Conservation (phyloP, 2,797 vertebrate genomes). For the Sparus aurata region DNA sequence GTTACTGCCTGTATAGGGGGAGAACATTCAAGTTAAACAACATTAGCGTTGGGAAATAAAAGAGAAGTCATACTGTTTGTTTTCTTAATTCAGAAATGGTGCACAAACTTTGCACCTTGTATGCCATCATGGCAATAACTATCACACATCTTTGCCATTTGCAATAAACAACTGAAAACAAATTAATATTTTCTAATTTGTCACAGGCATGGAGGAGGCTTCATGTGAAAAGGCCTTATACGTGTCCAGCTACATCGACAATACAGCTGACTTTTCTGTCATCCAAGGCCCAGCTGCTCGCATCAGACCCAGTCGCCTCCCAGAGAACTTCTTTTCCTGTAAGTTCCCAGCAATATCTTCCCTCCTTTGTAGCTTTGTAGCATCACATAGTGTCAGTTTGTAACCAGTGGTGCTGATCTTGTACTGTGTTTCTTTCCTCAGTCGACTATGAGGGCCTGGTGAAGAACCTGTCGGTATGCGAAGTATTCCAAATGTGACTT, state of each 20-base stretch:
- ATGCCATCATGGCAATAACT: neutral
- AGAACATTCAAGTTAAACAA: neutral
- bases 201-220: conserved; percentile 94
- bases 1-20: neutral
- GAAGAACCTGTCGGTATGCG: conserved; percentile 94
- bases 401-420: conserved; percentile 7
- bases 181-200: neutral
- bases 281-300: conserved; percentile 92
- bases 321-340: conserved; percentile 90
- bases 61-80: neutral
- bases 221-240: conserved; percentile 85
- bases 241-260: conserved; percentile 86
- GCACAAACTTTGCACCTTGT: neutral
- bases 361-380: neutral
- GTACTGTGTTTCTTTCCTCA: conserved; percentile 81
- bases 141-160: neutral
- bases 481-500: conserved; percentile 63
- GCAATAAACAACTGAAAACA: neutral
- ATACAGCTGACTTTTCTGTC: conserved; percentile 85
- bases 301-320: conserved; percentile 87
- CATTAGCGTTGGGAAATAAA: neutral
- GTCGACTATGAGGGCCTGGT: conserved; percentile 94
- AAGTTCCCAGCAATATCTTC: conserved; percentile 71
- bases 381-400: conserved; percentile 8
- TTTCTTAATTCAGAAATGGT: neutral